phyloP scores from a whole-genome alignment of 2,113 vertebrate species.

The Accipiter virgatus region DNA sequence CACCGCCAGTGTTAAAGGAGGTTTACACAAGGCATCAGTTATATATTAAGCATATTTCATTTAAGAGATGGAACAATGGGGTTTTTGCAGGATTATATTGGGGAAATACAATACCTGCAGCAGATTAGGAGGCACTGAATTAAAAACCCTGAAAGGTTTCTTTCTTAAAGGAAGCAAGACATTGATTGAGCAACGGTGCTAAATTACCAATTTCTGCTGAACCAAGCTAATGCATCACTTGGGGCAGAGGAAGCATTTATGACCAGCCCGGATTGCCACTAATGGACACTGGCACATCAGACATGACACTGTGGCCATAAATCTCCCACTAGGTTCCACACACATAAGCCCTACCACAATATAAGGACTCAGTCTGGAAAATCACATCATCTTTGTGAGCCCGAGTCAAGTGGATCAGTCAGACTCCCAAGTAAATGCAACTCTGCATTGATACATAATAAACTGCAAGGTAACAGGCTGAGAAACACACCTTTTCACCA shows the following conservation, averaged over 20 bases:
- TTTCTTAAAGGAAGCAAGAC: conserved; percentile 5
- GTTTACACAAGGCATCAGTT: background rate
- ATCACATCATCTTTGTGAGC: background rate
- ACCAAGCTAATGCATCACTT: background rate
- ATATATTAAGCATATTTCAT: background rate
- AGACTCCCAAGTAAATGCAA: background rate
- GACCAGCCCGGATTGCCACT: background rate
- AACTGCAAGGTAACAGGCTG: background rate
- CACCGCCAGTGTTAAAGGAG: background rate
- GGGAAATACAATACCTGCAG: background rate
- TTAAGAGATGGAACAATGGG: background rate
- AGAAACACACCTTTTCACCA: background rate
- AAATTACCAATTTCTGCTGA: background rate
- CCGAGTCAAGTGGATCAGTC: fast-evolving
- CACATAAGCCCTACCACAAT: background rate
- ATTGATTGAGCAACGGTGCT: background rate
- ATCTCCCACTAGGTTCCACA: background rate
- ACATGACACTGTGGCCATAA: fast-evolving
- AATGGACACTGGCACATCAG: background rate
- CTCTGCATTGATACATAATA: background rate
- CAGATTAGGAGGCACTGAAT: background rate
- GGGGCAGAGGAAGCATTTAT: background rate
- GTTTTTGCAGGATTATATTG: background rate
- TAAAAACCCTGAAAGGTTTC: background rate
- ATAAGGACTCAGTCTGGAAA: background rate